Evolutionary conservation across 2,797 vertebrate species (phyloP), one percentile per base, ranked within the genome.

Genomic region (Telmatherina bonti): DNA sequence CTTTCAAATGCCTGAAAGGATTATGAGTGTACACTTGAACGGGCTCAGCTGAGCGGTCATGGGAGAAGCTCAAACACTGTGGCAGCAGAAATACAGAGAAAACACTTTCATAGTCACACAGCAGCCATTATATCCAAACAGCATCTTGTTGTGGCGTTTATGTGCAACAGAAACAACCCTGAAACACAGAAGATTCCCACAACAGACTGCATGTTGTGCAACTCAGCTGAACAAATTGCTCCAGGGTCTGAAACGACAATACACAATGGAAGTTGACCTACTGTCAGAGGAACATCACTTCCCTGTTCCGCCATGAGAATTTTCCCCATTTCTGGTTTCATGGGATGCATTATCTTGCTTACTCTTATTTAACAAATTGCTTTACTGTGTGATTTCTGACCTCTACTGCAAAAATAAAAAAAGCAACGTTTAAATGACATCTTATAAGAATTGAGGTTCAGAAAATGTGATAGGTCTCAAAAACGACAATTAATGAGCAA

Each of bases 1-100:
- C 74, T 16, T 11, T 60, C 60, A 72, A 79, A 90, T 76, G 75
- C 77, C 82, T 90, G 86, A 90, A 62, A 58, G 88, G 89, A 94
- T 93, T 91, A 93, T 31, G 62, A 72, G 33, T 18, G 70, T 66
- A 58, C 41, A 58, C 65, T 78, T 54, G 56, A 51, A 77, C 49
- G 65, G 57, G 62, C 88, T 91, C 84, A 76, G 86, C 80, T 80
- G 82, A 85, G 65, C 52, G 71, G 87, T 89, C 84, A 90, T 59
- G 86, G 79, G 85, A 76, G 82, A 74, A 80, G 64, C 72, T 76
- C 62, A 35, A 64, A 72, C 58, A 7, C 59, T 7, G 64, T 0
- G 18, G 62, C 43, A 38, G 38, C 35, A 61, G 56, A 61, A 74
- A 58, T 30, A 73, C 53, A 74, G 43, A 68, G 36, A 70, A 62